These are phyloP conservation scores for Melanotaenia nigrans DNA, from an alignment of 2,797 vertebrate species.

Conservation along the genomic window DNA sequence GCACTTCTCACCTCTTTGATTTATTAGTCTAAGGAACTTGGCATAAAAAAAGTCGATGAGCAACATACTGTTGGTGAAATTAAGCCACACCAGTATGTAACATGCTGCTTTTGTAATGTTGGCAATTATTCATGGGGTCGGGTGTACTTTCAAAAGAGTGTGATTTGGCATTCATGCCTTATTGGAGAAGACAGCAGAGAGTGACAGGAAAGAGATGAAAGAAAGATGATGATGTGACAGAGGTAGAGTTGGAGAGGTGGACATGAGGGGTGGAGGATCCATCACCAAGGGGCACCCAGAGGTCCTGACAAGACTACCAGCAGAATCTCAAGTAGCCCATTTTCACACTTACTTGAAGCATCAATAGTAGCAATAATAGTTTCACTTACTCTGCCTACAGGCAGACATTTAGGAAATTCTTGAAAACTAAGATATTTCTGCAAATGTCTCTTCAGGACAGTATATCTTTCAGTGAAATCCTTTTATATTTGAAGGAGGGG, in stretches of 20 bases:
- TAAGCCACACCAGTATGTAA: slow-evolving; percentile 58
- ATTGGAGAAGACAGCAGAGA: slow-evolving; percentile 46
- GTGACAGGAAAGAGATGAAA: slow-evolving; percentile 43
- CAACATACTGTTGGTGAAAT: slow-evolving; percentile 66
- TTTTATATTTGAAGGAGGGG: slow-evolving; percentile 4
- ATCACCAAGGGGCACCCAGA: slow-evolving; percentile 65
- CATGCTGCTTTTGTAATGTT: slow-evolving; percentile 69
- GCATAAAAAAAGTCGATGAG: slow-evolving; percentile 55
- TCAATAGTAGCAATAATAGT: slow-evolving; percentile 45
- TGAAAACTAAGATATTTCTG: slow-evolving; percentile 32
- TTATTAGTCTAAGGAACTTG: slow-evolving; percentile 66
- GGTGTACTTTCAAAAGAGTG: slow-evolving; percentile 47
- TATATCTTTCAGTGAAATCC: slow-evolving; percentile 18
- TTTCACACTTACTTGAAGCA: slow-evolving; percentile 61
- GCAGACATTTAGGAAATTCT: slow-evolving; percentile 38
- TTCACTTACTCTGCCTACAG: slow-evolving; percentile 40
- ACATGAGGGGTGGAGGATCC: slow-evolving; percentile 55
- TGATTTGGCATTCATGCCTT: slow-evolving; percentile 52
- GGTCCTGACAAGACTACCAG: slow-evolving; percentile 57
- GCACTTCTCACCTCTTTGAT: slow-evolving; percentile 66
- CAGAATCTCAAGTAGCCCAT: slow-evolving; percentile 70
- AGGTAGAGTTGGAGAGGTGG: slow-evolving; percentile 56
- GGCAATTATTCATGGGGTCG: slow-evolving; percentile 63
- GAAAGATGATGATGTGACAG: slow-evolving; percentile 46
- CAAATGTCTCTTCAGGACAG: slow-evolving; percentile 36